Evolutionary conservation across 2,888 invertebrate genomes (phyloP).

Genomic region (Agrenia bidenticulata): DNA sequence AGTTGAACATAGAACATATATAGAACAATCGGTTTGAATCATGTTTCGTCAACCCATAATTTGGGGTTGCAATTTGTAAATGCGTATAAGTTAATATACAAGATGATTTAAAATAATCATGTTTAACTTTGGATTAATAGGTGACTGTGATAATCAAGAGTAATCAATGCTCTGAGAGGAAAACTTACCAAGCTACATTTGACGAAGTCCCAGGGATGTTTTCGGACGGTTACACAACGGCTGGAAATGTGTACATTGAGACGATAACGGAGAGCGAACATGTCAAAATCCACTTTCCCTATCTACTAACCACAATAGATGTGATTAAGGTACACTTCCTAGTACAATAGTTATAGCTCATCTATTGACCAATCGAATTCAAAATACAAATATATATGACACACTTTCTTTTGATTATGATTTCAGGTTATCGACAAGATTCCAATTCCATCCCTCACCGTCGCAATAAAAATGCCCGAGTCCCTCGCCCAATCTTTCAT

Average conservation of each 20-base stretch:
- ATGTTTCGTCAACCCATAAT: no score
- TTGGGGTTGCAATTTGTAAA: no score
- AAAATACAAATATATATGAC: no score
- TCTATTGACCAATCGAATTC: no score
- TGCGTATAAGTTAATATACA: no score
- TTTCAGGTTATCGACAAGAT: slow-evolving; percentile 46
- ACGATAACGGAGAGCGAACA: slow-evolving; percentile 51
- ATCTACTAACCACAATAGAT: slow-evolving; percentile 46
- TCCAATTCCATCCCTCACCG: slow-evolving; percentile 50
- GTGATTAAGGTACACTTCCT: slow-evolving; percentile 45
- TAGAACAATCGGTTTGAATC: no score
- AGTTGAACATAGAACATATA: no score
- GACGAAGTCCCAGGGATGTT: slow-evolving; percentile 53
- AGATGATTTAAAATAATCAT: no score
- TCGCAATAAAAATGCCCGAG: slow-evolving; percentile 50
- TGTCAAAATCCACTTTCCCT: slow-evolving; percentile 51
- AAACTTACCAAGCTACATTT: slow-evolving; percentile 51
- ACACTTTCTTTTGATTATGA: not conserved
- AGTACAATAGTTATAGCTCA: no score
- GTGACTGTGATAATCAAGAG: slow-evolving; percentile 52
- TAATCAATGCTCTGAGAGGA: slow-evolving; percentile 50
- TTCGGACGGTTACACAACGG: slow-evolving; percentile 48
- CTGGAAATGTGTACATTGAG: slow-evolving; percentile 52
- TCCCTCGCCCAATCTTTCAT: slow-evolving; percentile 37
- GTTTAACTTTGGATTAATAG: slow-evolving; percentile 24